Evolutionary conservation across 2,888 invertebrate genomes (phyloP).

Genomic region (Nomada fabriciana): DNA sequence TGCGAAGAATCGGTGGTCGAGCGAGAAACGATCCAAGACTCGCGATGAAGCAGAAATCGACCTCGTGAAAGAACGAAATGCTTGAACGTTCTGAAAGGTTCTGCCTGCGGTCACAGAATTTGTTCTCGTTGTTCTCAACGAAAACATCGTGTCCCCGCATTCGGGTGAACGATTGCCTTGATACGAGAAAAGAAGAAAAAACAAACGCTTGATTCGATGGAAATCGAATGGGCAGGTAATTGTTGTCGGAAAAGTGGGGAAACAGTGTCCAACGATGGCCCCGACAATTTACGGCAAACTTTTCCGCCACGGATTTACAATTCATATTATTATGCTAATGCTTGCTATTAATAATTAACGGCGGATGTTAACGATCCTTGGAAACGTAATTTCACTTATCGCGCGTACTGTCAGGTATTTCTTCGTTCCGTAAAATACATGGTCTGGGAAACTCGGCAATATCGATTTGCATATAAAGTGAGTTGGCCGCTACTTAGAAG

Average conservation of each 20-base stretch:
- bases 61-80: conserved; percentile 44
- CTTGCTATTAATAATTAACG: conserved; percentile 53
- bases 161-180: conserved; percentile 32
- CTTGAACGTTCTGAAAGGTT: conserved; percentile 30
- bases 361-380: conserved; percentile 37
- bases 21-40: conserved; percentile 43
- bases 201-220: conserved; percentile 8
- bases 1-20: conserved; percentile 39
- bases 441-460: conserved; percentile 49
- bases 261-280: conserved; percentile 35
- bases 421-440: conserved; percentile 26
- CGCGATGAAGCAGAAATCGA: conserved; percentile 35
- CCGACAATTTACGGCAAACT: neutral
- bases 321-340: conserved; percentile 46
- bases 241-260: conserved; percentile 31
- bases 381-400: conserved; percentile 58
- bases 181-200: neutral
- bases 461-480: conserved; percentile 53
- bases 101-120: conserved; percentile 45
- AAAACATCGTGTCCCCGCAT: conserved; percentile 40
- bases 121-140: conserved; percentile 48
- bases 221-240: conserved; percentile 34
- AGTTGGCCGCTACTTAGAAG: conserved; percentile 50
- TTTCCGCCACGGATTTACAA: conserved; percentile 38
- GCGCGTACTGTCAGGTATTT: conserved; percentile 30